Base-by-base conservation (phyloP, 2,113 vertebrate genomes). In the Prietella phreatophila region DNA sequence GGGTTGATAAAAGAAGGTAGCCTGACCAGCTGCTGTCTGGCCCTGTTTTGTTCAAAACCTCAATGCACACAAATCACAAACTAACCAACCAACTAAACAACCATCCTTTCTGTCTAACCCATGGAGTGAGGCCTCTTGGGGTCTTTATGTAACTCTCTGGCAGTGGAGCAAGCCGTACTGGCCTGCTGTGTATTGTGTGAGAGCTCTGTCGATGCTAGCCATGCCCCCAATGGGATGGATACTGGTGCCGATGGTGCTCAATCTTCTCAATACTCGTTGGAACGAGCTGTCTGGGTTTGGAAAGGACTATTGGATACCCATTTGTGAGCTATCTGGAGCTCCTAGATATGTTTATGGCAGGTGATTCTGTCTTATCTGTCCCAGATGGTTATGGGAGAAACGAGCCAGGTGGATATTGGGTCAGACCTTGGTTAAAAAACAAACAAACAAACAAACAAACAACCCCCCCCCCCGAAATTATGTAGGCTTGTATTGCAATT, bases 281-380 rank as follows among this genome's bases (percentile, higher is more conserved):
- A 87, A 71, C 6, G 27, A 30, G 67, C 67, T 33, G 33, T n/a
- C 27, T 13, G 69, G 81, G 86, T 76, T 87, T 83, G 67, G 55
- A 83, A 60, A 53, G 56, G 55, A 83, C 69, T 76, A 30, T 53
- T 17, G 80, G 69, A 73, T 36, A n/a, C 56, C 81, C 69, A 83
- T 58, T 75, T 83, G 19, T 83, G 69, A 83, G 86, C 27, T 83
- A 83, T 58, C 81, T 87, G 86, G 69, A 83, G 56, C 69, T 76
- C 27, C 39, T 87, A 83, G 86, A 87, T 83, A 87, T 87, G 81
- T 47, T 82, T 42, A 75, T 73, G 67, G 67, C 63, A 87, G 86
- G 69, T 60, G 53, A 63, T 58, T 73, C 19, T 25, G 80, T 61
- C 86, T 87, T 83, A 87, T 87, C 86, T 87, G 17, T 25, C n/a